Base-by-base conservation (phyloP, 1,140 invertebrate genomes). In the Drosophila lowei region DNA sequence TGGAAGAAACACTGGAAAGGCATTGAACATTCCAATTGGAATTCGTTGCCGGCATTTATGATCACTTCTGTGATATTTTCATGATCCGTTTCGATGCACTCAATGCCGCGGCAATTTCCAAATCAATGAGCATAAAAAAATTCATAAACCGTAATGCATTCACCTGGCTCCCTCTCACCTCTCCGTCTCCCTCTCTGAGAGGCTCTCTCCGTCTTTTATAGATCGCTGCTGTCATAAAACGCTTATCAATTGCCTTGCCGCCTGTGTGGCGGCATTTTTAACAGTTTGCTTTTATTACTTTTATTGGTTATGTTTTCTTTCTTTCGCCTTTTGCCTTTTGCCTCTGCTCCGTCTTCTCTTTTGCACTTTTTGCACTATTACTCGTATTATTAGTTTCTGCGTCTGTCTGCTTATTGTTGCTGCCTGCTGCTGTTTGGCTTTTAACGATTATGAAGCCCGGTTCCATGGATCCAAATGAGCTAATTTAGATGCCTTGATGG, bases 401-500 rank as follows among this genome's bases (percentile, higher is more conserved):
- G 60, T 38, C 11, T 11, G 11, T 34, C 54, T 76, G 47, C 50
- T 42, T 23, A 50, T 48, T 48, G 18, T 60, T 48, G 21, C 23
- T 42, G 55, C 15, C 15, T 46, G 54, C 44, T 50, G 18, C 38
- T 52, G 41, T 38, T 60, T 53, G 43, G 59, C 8, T 83, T 85
- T 83, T 76, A 72, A 85, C 80, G 80, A 79, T 68, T 76, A 67
- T 72, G 76, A 79, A 64, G 66, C 58, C 79, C 54, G 62, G 79
- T 72, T 85, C 85, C 76, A 79, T 83, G 64, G 83, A 38, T 38
- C 34, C 79, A 83, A 83, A 83, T 83, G 80, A 79, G 79, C 72
- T 83, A 79, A 83, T 85, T 83, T 83, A 72, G 80, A 79, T 74
- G 62, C 65, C 65, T 72, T 83, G 76, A 83, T 83, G 79, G 76